Evolutionary conservation across 2,113 vertebrate genomes (phyloP).

Genomic region (Rhea pennata): DNA sequence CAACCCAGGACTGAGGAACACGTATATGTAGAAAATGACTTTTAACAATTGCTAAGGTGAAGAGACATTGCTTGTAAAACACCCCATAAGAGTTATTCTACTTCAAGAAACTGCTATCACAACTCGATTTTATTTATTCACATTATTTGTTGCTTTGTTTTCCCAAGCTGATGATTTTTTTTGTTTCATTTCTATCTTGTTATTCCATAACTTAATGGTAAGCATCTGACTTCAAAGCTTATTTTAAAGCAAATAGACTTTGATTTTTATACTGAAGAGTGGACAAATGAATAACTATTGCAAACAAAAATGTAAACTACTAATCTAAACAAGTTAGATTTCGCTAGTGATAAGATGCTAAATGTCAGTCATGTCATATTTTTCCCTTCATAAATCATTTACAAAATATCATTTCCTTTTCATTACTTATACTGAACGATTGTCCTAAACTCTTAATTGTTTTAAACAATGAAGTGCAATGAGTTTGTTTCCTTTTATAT

Average conservation of each 20-base stretch:
- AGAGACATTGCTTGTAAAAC: background rate
- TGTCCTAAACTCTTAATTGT: background rate
- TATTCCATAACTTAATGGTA: background rate
- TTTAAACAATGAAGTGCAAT: background rate
- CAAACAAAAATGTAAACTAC: background rate
- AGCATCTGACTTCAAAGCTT: background rate
- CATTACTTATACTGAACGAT: background rate
- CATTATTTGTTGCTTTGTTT: background rate
- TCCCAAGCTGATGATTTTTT: background rate
- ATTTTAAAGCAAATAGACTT: background rate
- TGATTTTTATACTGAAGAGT: background rate
- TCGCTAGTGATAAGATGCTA: background rate
- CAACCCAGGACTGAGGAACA: background rate
- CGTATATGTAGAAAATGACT: background rate
- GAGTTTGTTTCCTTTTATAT: background rate
- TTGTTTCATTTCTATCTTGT: background rate
- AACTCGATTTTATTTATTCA: background rate
- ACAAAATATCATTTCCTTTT: background rate
- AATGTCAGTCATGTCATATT: background rate
- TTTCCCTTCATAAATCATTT: background rate
- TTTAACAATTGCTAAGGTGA: background rate
- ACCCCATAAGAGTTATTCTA: background rate
- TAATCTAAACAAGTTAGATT: background rate
- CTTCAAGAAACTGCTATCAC: background rate
- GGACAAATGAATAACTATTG: background rate